phyloP scores from a whole-genome alignment of 2,888 invertebrate species.

The Aricia artaxerxes region DNA sequence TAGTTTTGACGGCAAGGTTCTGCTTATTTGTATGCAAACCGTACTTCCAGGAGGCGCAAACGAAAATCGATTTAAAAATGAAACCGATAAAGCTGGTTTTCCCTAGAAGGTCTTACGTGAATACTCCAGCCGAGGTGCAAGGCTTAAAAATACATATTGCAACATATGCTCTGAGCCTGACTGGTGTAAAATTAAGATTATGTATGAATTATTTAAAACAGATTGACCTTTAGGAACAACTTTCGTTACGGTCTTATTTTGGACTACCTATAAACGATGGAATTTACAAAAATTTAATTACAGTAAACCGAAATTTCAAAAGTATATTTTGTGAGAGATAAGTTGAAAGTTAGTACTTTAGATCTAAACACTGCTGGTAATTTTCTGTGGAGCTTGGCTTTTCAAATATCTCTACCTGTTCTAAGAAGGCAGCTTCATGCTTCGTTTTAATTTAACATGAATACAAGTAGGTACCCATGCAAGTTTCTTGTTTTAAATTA shows the following conservation, averaged over 20 bases:
- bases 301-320: neutral
- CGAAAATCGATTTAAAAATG: conserved; percentile 27
- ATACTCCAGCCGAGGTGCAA: neutral
- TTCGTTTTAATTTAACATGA: too few species aligned
- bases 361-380: too few species aligned
- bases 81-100: conserved; percentile 18
- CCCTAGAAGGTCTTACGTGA: conserved; percentile 8
- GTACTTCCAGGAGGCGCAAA: neutral
- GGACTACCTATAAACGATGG: neutral
- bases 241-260: neutral
- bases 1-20: conserved; percentile 31
- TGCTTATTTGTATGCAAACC: conserved; percentile 38
- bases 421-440: too few species aligned
- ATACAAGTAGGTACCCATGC: too few species aligned
- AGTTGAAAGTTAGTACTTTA: too few species aligned
- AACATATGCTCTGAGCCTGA: neutral
- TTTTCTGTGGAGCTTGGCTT: too few species aligned
- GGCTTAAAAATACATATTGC: conserved; percentile 6
- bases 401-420: too few species aligned
- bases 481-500: neutral
- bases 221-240: neutral
- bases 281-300: neutral
- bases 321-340: too few species aligned
- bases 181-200: neutral
- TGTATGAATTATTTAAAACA: neutral